Evolutionary conservation across 2,113 vertebrate genomes (phyloP).

Genomic region (Trachemys scripta): DNA sequence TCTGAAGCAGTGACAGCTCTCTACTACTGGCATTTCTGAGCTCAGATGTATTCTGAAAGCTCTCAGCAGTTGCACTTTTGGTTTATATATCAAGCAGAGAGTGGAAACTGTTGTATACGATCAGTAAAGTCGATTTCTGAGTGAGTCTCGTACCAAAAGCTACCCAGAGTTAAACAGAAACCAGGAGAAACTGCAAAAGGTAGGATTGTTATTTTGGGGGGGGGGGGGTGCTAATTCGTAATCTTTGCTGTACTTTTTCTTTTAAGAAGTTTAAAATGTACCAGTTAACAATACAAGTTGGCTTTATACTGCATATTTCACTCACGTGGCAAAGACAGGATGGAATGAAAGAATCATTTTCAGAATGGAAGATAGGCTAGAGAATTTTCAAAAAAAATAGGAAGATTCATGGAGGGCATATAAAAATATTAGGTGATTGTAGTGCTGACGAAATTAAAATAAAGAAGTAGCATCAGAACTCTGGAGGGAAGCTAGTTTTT

Average conservation of each 20-base stretch:
- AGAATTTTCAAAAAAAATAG: neutral
- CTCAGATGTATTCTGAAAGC: constrained; percentile 18
- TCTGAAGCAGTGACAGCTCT: constrained; percentile 13
- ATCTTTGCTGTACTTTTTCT: fast-evolving
- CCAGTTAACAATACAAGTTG: fast-evolving
- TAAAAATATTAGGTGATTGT: neutral
- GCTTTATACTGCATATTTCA: fast-evolving
- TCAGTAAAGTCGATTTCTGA: neutral
- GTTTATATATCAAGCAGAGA: neutral
- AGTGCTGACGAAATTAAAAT: neutral
- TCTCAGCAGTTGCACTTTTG: constrained; percentile 40
- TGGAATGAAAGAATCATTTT: neutral
- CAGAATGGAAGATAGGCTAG: neutral
- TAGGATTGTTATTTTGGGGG: neutral
- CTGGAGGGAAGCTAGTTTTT: fast-evolving
- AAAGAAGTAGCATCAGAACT: neutral
- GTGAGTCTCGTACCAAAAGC: neutral
- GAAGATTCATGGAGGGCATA: neutral
- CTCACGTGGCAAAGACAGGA: fast-evolving
- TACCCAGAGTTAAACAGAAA: neutral
- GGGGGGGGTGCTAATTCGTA: fast-evolving
- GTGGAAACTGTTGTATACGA: neutral
- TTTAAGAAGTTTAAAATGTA: fast-evolving
- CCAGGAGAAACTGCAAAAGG: neutral
- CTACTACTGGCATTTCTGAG: neutral